Conservation (phyloP, 2,888 invertebrate genomes). For the Amphimallon solstitiale region DNA sequence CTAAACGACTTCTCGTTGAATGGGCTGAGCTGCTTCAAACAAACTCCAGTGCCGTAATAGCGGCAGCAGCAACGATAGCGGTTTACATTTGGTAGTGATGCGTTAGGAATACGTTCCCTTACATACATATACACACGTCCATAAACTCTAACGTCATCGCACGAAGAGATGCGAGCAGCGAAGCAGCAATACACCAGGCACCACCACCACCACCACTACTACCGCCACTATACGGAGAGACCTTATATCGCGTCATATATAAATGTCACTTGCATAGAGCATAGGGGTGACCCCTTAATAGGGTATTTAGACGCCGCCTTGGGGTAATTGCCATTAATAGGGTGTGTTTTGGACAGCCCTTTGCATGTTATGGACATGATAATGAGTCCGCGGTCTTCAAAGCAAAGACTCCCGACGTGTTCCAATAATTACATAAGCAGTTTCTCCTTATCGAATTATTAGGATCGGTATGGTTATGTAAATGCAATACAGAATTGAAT, state of each 20-base stretch:
- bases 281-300: constrained; percentile 54
- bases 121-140: background rate
- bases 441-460: background rate
- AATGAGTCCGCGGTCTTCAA: constrained; percentile 52
- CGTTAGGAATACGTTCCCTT: too few species aligned
- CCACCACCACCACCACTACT: too few species aligned
- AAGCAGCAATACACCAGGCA: too few species aligned
- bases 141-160: background rate
- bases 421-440: background rate
- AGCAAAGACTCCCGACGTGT: constrained; percentile 2
- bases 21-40: too few species aligned
- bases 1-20: too few species aligned
- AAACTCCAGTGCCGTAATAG: too few species aligned
- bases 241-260: constrained; percentile 53
- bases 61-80: too few species aligned
- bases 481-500: too few species aligned
- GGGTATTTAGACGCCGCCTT: constrained; percentile 61
- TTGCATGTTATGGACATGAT: constrained; percentile 62
- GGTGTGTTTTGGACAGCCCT: constrained; percentile 61
- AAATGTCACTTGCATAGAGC: constrained; percentile 59
- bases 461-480: background rate
- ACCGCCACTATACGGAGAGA: too few species aligned
- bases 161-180: too few species aligned
- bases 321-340: constrained; percentile 62
- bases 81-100: too few species aligned